phyloP scores from a whole-genome alignment of 2,113 vertebrate species.

The Takifugu bimaculatus region DNA sequence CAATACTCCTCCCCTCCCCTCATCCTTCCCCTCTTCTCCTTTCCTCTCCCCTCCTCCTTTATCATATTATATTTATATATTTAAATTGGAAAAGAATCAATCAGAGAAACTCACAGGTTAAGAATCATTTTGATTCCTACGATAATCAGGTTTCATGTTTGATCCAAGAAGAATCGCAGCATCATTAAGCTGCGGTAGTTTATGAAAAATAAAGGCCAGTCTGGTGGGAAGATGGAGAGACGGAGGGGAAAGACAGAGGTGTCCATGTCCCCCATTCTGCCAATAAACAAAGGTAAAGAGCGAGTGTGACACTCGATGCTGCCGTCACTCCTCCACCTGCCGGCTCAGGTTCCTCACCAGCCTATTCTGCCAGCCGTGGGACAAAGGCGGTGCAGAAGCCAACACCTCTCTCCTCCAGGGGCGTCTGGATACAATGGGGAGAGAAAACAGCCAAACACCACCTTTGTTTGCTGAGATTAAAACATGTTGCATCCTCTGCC shows the following conservation, averaged over 20 bases:
- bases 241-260: slow-evolving; percentile 58
- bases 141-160: no score
- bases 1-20: no score
- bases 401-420: slow-evolving; percentile 65
- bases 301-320: slow-evolving; percentile 73
- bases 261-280: slow-evolving; percentile 71
- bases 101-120: no score
- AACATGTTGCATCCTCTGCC: slow-evolving; percentile 69
- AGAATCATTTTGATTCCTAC: no score
- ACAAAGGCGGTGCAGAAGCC: slow-evolving; percentile 71
- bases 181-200: slow-evolving; percentile 1
- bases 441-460: slow-evolving; percentile 60
- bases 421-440: slow-evolving; percentile 51
- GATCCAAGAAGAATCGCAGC: no score
- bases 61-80: no score
- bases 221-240: slow-evolving; percentile 45
- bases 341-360: slow-evolving; percentile 70
- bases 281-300: slow-evolving; percentile 79
- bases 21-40: no score
- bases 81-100: no score
- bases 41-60: no score
- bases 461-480: slow-evolving; percentile 74
- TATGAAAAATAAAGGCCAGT: slow-evolving; percentile 27
- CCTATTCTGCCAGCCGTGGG: slow-evolving; percentile 57
- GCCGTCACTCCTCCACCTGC: slow-evolving; percentile 57